Conservation (phyloP, 2,888 invertebrate genomes). For the Megastigmus dorsalis region DNA sequence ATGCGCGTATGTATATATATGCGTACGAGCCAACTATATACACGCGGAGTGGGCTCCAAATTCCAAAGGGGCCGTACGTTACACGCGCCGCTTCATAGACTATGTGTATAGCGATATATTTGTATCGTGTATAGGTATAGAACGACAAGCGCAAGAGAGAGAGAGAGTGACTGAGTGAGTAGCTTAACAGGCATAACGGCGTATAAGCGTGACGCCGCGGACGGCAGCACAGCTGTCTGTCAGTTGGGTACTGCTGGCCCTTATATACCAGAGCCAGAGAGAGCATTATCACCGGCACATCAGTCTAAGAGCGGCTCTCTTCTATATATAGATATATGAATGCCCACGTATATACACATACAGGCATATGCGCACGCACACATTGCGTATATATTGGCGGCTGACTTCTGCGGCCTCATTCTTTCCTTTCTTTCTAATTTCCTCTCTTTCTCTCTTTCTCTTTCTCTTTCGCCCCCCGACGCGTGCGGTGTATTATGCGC, state of each 20-base stretch:
- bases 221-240: conserved; percentile 16
- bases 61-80: not conserved
- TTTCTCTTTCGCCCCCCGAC: not conserved
- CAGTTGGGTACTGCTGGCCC: not conserved
- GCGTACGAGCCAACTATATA: too few species aligned
- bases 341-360: too few species aligned
- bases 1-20: not conserved
- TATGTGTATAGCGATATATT: too few species aligned
- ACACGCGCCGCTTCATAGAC: not conserved
- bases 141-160: too few species aligned
- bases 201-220: not conserved
- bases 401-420: not conserved
- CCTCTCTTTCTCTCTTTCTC: not conserved
- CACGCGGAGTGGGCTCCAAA: not conserved
- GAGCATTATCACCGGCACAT: not conserved
- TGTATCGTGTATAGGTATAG: too few species aligned
- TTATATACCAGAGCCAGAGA: not conserved
- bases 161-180: too few species aligned
- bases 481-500: not conserved
- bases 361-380: not conserved
- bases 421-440: not conserved
- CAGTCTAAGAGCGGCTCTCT: too few species aligned
- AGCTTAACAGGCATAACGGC: not conserved
- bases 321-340: too few species aligned
- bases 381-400: too few species aligned